Percentiles rank a stretch among this genome's conserved stretches.
Evolutionary conservation across 2,113 vertebrate species (phyloP).

Genomic region (Clarias gariepinus): DNA sequence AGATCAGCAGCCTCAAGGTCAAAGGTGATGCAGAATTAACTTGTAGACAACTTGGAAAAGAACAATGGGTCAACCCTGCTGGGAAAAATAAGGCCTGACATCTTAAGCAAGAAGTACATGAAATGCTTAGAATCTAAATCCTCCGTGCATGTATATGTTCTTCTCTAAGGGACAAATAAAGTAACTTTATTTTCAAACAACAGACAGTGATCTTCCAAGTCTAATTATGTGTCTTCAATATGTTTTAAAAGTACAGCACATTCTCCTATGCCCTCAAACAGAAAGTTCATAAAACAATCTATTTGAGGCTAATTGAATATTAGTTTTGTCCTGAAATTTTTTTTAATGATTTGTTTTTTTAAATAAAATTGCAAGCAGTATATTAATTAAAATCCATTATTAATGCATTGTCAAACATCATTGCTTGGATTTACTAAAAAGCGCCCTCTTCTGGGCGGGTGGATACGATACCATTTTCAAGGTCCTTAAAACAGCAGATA

Average conservation of each 20-base stretch:
- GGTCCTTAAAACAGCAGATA: neutral
- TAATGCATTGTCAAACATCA: neutral
- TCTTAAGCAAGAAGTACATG: neutral
- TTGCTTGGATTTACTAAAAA: constrained; percentile 1
- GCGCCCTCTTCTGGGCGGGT: constrained; percentile 53
- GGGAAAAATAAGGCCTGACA: neutral
- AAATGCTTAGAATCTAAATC: neutral
- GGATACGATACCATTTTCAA: constrained; percentile 11
- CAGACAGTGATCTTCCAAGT: neutral
- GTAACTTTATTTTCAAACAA: neutral
- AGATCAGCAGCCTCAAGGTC: constrained; percentile 15
- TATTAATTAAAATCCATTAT: neutral
- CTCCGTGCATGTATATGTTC: neutral
- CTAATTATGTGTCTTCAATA: neutral
- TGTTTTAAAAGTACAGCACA: neutral
- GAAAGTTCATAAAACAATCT: neutral
- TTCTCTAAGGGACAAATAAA: neutral
- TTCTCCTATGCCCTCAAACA: neutral
- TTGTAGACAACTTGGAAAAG: neutral
- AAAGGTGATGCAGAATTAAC: constrained; percentile 1
- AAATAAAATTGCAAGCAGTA: neutral
- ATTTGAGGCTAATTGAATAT: neutral
- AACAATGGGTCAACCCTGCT: neutral
- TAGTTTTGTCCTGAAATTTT: neutral
- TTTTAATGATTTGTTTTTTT: neutral